Evolutionary conservation across 2,797 vertebrate genomes (phyloP).

Genomic region (Aselliscus stoliczkanus): DNA sequence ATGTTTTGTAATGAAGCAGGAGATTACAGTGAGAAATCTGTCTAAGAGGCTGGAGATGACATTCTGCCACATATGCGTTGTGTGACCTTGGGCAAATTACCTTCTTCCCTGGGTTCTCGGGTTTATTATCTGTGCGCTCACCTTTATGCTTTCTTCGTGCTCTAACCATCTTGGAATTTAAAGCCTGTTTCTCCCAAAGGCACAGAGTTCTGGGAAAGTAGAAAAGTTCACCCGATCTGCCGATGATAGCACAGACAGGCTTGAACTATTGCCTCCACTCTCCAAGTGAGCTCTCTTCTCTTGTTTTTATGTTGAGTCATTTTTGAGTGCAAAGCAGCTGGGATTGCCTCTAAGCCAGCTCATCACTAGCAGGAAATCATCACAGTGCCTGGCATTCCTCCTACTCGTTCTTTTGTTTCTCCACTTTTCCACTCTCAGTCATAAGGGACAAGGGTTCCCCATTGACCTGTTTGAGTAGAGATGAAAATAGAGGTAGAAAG

Average conservation of each 20-base stretch:
- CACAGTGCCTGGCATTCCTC: neutral
- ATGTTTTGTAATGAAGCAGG: neutral
- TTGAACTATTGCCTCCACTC: neutral
- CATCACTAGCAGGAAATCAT: neutral
- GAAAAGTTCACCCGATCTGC: neutral
- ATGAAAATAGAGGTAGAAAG: neutral
- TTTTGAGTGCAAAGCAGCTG: neutral
- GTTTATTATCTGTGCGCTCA: neutral
- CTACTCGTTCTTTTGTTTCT: neutral
- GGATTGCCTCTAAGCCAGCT: neutral
- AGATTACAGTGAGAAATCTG: neutral
- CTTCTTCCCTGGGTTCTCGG: neutral
- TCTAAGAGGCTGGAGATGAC: neutral
- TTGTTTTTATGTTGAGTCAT: neutral
- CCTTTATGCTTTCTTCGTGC: neutral
- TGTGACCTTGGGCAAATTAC: neutral
- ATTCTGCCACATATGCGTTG: neutral
- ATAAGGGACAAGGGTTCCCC: neutral
- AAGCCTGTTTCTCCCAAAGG: neutral
- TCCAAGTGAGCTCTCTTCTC: neutral
- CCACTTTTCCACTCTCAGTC: neutral
- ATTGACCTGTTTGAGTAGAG: neutral
- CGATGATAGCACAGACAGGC: neutral
- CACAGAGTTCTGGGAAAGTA: neutral
- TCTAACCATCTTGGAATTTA: neutral